phyloP scores from a whole-genome alignment of 2,888 invertebrate genomes.

The Epinotia brunnichana region DNA sequence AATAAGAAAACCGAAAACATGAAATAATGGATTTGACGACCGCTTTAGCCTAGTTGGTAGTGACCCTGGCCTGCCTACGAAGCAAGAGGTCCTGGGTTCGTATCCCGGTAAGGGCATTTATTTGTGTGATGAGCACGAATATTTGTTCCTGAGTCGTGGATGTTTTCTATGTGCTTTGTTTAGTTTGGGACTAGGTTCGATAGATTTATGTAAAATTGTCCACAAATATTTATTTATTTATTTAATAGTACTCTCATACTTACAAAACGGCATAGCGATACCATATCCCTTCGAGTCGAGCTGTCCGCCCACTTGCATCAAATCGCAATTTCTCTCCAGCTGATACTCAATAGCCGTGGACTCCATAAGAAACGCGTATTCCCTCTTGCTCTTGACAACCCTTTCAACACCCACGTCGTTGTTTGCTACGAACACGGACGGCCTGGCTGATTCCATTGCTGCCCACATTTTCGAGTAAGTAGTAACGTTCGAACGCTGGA shows the following conservation, averaged over 20 bases:
- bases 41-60: no score
- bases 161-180: no score
- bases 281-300: constrained; percentile 96
- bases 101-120: no score
- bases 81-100: no score
- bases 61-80: no score
- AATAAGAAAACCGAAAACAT: background rate
- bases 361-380: constrained; percentile 98
- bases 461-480: constrained; percentile 97
- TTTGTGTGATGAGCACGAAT: no score
- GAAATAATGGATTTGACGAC: background rate
- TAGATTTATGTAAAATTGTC: no score
- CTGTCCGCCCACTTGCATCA: constrained; percentile 90
- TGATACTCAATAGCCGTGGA: constrained; percentile 97
- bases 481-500: constrained; percentile 92
- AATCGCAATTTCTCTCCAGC: constrained; percentile 92
- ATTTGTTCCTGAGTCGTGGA: no score
- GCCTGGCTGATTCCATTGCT: constrained; percentile 93
- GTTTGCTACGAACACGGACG: constrained; percentile 91
- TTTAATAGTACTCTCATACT: no score
- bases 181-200: no score
- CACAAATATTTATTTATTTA: no score
- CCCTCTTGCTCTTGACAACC: constrained; percentile 89
- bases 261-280: constrained; percentile 95
- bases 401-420: constrained; percentile 95